Evolutionary conservation across 2,797 vertebrate species (phyloP).

Genomic region (Gymnoscopelus microlampas): DNA sequence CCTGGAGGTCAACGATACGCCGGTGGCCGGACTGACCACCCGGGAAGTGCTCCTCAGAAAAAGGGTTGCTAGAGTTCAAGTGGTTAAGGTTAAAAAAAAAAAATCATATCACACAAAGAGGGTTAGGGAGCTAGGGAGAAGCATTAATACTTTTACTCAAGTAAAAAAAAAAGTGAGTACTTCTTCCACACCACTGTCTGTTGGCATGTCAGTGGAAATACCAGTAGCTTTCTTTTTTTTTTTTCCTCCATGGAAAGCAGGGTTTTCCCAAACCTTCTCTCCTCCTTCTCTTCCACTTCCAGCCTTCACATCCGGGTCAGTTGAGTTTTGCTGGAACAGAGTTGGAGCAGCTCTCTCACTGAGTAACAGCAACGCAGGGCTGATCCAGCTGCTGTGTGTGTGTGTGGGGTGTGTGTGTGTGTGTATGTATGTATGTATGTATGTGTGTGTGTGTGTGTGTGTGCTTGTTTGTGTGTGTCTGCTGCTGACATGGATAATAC

Average conservation of each 20-base stretch:
- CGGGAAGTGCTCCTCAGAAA: no score
- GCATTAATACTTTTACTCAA: background rate
- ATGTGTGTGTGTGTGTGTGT: constrained; percentile 28
- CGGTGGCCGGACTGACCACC: constrained; percentile 95
- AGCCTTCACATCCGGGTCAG: constrained; percentile 85
- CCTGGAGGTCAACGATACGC: constrained; percentile 96
- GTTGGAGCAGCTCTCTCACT: constrained; percentile 64
- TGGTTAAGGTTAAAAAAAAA: no score
- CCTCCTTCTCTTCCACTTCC: constrained; percentile 54
- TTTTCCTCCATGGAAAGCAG: constrained; percentile 72
- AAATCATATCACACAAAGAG: no score
- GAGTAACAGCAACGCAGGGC: constrained; percentile 56
- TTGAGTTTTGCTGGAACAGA: constrained; percentile 65
- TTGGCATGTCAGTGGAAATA: constrained; percentile 63
- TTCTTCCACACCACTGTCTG: background rate
- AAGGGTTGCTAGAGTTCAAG: no score
- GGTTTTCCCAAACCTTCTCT: constrained; percentile 36
- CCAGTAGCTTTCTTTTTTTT: constrained; percentile 38
- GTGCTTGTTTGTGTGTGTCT: constrained; percentile 36
- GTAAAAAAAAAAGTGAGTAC: background rate
- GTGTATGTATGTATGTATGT: constrained; percentile 35
- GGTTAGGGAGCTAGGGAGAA: no score
- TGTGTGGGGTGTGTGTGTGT: constrained; percentile 29
- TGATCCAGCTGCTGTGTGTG: constrained; percentile 75
- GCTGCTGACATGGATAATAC: constrained; percentile 71